These are phyloP conservation scores for Venustoraphidia nigricollis DNA, from an alignment of 2,888 invertebrate species.

Conservation along the genomic window DNA sequence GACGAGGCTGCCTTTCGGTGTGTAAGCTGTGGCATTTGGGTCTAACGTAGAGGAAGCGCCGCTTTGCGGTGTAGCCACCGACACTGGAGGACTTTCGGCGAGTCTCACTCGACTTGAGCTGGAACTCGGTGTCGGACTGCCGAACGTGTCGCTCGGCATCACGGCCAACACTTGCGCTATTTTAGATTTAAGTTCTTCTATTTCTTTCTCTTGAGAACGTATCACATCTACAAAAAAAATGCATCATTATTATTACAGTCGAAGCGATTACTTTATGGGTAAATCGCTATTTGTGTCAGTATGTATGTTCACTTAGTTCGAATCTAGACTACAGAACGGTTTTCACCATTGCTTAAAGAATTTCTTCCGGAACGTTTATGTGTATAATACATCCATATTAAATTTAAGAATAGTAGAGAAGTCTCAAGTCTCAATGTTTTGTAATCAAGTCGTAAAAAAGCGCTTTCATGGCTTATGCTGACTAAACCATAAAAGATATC, in stretches of 20 bases:
- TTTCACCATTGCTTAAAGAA: too few relatives aligned
- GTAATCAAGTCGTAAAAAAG: too few relatives aligned
- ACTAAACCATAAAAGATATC: too few relatives aligned
- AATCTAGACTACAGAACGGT: too few relatives aligned
- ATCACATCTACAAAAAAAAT: conserved; percentile 45
- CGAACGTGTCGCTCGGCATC: conserved; percentile 62
- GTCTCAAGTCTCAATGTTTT: too few relatives aligned
- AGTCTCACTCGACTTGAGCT: conserved; percentile 45
- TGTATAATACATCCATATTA: too few relatives aligned
- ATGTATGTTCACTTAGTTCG: too few relatives aligned
- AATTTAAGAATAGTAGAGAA: too few relatives aligned
- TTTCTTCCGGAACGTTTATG: too few relatives aligned
- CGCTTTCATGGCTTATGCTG: too few relatives aligned
- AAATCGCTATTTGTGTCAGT: too few relatives aligned
- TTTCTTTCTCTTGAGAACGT: conserved; percentile 76
- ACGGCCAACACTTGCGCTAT: conserved; percentile 88
- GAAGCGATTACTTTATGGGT: not conserved
- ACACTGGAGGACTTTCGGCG: conserved; percentile 27
- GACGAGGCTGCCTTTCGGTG: conserved; percentile 56
- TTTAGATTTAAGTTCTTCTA: conserved; percentile 77
- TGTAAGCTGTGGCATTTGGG: conserved; percentile 85
- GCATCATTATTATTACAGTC: not conserved
- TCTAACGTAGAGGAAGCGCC: conserved; percentile 37
- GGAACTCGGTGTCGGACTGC: conserved; percentile 32
- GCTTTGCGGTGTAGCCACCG: not conserved